These are phyloP conservation scores for Amphilophus citrinellus DNA, from an alignment of 2,113 vertebrate species.

Conservation along the genomic window DNA sequence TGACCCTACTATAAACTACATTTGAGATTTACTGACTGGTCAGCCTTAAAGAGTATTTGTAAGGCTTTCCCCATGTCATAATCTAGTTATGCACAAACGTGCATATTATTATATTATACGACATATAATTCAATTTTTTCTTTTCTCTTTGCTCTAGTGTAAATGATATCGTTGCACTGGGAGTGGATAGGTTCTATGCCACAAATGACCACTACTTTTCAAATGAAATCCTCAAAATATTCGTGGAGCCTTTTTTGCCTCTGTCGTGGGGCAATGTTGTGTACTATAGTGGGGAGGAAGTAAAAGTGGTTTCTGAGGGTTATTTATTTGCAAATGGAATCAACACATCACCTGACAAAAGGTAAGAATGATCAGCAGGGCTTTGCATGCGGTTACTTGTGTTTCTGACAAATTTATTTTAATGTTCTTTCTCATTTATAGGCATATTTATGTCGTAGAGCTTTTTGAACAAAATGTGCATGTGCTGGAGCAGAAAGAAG, in stretches of 20 bases:
- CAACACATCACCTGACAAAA: conserved; percentile 87
- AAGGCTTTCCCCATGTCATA: neutral
- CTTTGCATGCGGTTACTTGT: rapidly evolving
- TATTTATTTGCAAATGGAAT: conserved; percentile 90
- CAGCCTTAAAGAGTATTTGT: neutral
- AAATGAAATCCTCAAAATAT: conserved; percentile 29
- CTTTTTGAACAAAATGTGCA: conserved; percentile 75
- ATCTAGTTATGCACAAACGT: neutral
- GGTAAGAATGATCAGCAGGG: conserved; percentile 65
- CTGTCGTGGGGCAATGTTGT: conserved; percentile 86
- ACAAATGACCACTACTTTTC: conserved; percentile 92
- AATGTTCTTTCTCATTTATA: conserved; percentile 54
- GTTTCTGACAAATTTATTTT: neutral
- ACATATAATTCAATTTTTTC: neutral
- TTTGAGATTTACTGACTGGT: neutral
- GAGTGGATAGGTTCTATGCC: conserved; percentile 91
- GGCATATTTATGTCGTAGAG: conserved; percentile 89
- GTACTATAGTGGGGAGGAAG: conserved; percentile 89
- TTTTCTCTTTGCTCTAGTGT: conserved; percentile 78
- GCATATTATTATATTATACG: neutral
- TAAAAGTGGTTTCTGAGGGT: conserved; percentile 87
- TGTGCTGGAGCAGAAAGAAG: conserved; percentile 85
- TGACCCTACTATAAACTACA: neutral
- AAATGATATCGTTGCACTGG: conserved; percentile 91
- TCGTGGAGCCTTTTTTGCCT: conserved; percentile 80